These are phyloP conservation scores for Nysson spinosus DNA, from an alignment of 2,888 invertebrate species.

Conservation along the genomic window DNA sequence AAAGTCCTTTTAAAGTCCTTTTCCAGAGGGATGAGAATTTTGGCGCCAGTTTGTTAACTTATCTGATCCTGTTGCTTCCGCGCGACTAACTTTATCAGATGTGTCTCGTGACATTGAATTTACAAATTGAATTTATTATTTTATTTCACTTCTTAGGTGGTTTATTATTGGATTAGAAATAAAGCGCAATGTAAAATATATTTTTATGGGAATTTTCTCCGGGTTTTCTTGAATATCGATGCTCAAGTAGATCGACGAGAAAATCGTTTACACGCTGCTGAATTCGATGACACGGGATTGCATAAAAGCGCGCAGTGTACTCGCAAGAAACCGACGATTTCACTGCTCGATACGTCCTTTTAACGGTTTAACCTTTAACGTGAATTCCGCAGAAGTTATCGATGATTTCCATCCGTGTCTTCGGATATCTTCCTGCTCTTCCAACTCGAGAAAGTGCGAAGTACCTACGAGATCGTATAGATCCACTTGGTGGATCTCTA, in stretches of 20 bases:
- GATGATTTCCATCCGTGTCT: slow-evolving; percentile 6
- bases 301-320: slow-evolving; percentile 13
- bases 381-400: slow-evolving; percentile 33
- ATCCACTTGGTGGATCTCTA: too few species aligned
- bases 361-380: slow-evolving; percentile 45
- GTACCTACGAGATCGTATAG: too few species aligned
- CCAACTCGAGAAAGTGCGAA: slow-evolving; percentile 3
- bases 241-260: background rate
- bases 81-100: background rate
- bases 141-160: too few species aligned
- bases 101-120: background rate
- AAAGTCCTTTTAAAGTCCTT: too few species aligned
- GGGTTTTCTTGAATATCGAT: background rate
- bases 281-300: slow-evolving; percentile 19
- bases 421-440: too few species aligned
- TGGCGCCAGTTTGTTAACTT: slow-evolving; percentile 24
- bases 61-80: slow-evolving; percentile 4
- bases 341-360: slow-evolving; percentile 41
- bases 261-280: slow-evolving; percentile 34
- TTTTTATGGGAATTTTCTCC: too few species aligned
- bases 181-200: too few species aligned
- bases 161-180: too few species aligned
- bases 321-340: slow-evolving; percentile 36
- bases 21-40: background rate
- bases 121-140: background rate